Conservation (phyloP, 2,888 invertebrate genomes). For the Magallana nippona region DNA sequence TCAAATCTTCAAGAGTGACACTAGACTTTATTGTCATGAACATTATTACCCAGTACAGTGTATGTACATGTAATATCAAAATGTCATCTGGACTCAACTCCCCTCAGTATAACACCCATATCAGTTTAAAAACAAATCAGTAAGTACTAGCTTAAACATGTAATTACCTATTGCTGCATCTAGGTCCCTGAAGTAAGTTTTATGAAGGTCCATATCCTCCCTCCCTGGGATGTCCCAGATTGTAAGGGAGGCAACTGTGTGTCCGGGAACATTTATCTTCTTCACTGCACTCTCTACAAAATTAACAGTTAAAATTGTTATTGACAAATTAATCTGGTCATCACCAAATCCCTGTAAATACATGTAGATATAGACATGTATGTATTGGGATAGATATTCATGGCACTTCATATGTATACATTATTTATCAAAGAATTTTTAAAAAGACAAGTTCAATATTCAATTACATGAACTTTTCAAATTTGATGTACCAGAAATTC, state of each 20-base stretch:
- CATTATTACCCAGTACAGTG: background rate
- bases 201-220: slow-evolving; percentile 74
- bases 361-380: too few species aligned
- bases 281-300: slow-evolving; percentile 72
- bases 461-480: too few species aligned
- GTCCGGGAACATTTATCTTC: slow-evolving; percentile 74
- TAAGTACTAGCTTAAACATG: background rate
- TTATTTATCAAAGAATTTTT: too few species aligned
- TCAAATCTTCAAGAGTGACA: background rate
- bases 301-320: background rate
- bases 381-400: too few species aligned
- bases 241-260: slow-evolving; percentile 72
- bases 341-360: too few species aligned
- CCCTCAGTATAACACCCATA: too few species aligned
- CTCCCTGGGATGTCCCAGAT: slow-evolving; percentile 76
- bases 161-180: slow-evolving; percentile 74
- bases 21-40: too few species aligned
- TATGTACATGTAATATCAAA: background rate
- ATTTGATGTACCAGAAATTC: background rate
- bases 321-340: too few species aligned
- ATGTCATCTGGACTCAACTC: background rate
- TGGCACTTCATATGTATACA: too few species aligned
- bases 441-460: too few species aligned
- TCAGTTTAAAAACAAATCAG: too few species aligned
- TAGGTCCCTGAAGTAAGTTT: slow-evolving; percentile 73